Percentiles rank a stretch among this genome's conserved stretches.
These are phyloP conservation scores for Zoroaster sp. DNA, from an alignment of 53 echinoderm and acorn worm genomes.

Conservation along the genomic window DNA sequence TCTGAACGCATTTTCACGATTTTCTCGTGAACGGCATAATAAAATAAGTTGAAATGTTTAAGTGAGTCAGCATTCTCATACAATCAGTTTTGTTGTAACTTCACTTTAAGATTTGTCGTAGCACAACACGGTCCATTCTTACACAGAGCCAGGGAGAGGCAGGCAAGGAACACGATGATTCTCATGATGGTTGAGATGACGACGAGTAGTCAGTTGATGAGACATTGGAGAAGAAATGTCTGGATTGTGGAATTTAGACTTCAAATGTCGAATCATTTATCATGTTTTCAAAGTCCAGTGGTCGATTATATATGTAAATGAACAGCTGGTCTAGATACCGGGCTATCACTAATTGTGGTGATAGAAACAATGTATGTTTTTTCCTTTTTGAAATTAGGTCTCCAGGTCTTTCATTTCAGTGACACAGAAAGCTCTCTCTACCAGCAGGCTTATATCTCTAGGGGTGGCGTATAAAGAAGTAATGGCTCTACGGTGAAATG, in stretches of 20 bases:
- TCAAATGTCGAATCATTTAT: background rate
- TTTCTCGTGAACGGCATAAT: background rate
- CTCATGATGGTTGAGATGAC: background rate
- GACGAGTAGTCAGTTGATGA: background rate
- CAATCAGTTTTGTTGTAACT: no score
- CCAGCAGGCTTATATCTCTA: no score
- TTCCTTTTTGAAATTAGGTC: no score
- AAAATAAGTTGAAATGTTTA: background rate
- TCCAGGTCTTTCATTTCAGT: no score
- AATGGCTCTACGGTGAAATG: no score
- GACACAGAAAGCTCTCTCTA: no score
- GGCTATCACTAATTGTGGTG: background rate
- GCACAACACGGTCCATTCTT: no score
- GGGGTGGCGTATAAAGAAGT: no score
- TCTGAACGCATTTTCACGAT: background rate
- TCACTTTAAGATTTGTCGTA: no score
- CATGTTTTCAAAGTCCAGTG: background rate
- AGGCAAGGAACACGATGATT: background rate
- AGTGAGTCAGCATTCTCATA: no score
- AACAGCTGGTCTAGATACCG: background rate
- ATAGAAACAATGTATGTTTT: no score
- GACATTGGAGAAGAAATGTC: no score
- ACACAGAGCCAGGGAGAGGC: constrained; percentile 5
- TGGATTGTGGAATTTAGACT: background rate
- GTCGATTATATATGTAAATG: background rate